Evolutionary conservation across 2,888 invertebrate genomes (phyloP).

Genomic region (Seladonia tumulorum): DNA sequence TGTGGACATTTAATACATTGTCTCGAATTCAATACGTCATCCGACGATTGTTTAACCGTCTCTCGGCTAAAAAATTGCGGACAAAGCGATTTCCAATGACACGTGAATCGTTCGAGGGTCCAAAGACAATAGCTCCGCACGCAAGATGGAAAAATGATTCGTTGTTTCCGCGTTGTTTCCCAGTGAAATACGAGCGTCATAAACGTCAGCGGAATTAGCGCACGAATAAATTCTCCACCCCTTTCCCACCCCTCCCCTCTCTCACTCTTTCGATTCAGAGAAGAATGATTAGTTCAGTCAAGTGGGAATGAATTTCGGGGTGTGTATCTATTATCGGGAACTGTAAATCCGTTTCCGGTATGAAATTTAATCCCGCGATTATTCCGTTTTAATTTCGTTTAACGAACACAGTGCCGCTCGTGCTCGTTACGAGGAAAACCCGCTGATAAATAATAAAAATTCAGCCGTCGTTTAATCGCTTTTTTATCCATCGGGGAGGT

Average conservation of each 20-base stretch:
- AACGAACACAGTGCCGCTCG: background rate
- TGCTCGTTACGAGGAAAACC: background rate
- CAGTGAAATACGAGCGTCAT: slow-evolving; percentile 29
- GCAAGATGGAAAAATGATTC: slow-evolving; percentile 4
- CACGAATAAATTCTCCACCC: slow-evolving; percentile 19
- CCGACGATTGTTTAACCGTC: background rate
- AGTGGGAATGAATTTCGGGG: slow-evolving; percentile 22
- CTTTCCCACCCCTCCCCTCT: background rate
- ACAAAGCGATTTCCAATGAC: slow-evolving; percentile 4
- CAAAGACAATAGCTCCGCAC: background rate
- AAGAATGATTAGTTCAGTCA: slow-evolving; percentile 24
- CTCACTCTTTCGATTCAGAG: slow-evolving; percentile 13
- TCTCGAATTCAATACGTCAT: background rate
- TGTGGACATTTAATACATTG: background rate
- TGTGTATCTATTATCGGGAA: slow-evolving; percentile 17
- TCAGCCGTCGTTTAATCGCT: background rate
- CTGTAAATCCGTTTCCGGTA: slow-evolving; percentile 21
- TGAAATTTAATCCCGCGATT: slow-evolving; percentile 9
- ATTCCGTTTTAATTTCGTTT: slow-evolving; percentile 22
- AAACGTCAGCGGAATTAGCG: slow-evolving; percentile 25
- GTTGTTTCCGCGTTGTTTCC: slow-evolving; percentile 8
- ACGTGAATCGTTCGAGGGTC: background rate
- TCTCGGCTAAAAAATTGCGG: background rate
- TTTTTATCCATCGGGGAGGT: background rate
- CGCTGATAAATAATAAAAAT: background rate